phyloP scores from a whole-genome alignment of 1,140 invertebrate genomes.

The Metopolophium dirhodum region DNA sequence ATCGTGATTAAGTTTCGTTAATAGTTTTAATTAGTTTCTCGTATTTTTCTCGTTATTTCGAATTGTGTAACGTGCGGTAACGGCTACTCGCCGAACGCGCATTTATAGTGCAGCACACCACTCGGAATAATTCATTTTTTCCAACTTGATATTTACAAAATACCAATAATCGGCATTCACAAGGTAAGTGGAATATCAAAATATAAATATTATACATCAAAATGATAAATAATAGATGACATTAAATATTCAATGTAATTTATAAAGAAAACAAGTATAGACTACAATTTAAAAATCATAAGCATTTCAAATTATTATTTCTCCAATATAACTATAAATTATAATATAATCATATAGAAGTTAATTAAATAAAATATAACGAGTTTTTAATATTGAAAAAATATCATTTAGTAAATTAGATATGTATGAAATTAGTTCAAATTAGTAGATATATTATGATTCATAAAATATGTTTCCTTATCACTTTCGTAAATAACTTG shows the following conservation, averaged over 20 bases:
- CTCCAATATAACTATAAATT: neutral
- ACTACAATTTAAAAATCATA: neutral
- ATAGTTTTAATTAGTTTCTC: neutral
- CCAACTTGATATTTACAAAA: neutral
- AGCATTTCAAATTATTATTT: neutral
- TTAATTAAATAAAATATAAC: neutral
- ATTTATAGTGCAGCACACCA: neutral
- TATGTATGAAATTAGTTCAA: neutral
- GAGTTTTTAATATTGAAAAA: neutral
- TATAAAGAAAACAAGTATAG: neutral
- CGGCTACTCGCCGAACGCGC: constrained; percentile 32
- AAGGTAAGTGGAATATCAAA: constrained; percentile 37
- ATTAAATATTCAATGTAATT: neutral
- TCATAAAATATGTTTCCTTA: neutral
- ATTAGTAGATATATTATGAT: neutral
- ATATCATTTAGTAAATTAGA: neutral
- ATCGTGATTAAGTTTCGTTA: neutral
- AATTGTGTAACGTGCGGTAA: constrained; percentile 31
- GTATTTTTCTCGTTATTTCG: neutral
- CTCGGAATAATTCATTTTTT: constrained; percentile 11
- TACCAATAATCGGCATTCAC: neutral
- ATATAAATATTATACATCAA: neutral
- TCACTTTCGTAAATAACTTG: neutral
- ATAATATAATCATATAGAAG: neutral
- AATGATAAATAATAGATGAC: neutral